Base-by-base conservation (phyloP, 2,113 vertebrate species). In the Himantopus leucocephalus region DNA sequence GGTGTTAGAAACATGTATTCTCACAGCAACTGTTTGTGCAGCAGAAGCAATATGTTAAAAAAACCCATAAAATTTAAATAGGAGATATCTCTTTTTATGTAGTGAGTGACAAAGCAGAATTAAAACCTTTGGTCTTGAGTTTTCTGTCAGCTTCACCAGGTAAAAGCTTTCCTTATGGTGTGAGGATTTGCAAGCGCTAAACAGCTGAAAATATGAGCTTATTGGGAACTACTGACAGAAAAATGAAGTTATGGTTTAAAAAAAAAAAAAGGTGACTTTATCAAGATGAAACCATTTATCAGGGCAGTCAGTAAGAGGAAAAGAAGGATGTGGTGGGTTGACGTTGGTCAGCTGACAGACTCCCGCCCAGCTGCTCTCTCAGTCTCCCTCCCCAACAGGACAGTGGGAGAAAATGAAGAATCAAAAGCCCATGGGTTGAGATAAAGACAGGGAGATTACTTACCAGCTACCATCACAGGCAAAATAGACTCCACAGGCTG, bases 401-500 rank as follows among this genome's bases (percentile, higher is more conserved):
- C 2, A 9, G 7, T 53, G 24, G 48, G 22, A 67, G 15, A 63
- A 59, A 60, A 52, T 0, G 23, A 23, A n/a, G 68, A 47, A 50
- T 35, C 35, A 37, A 12, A 23, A 72, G 18, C 2, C 79, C 48
- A 1, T 3, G 66, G 37, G 27, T 12, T 52, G 22, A 63, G 37
- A 20, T 12, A 17, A 62, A 78, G 19, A 12, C 32, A 29, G 13
- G 35, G 20, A 58, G 22, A 29, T 27, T 12, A 35, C 35, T 48
- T 14, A 35, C 7, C 15, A 14, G 0, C 12, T 18, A 5, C 14
- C 12, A 8, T 17, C 10, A 9, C 13, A 48, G 35, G 41, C 14
- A 48, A 48, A 30, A 27, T 0, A 23, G 27, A 4, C 18, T 43
- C 41, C 5, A 1, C 0, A 13, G 10, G n/a, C 62, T 35, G 55